phyloP scores from a whole-genome alignment of 2,888 invertebrate genomes.

The Epinotia nisella region DNA sequence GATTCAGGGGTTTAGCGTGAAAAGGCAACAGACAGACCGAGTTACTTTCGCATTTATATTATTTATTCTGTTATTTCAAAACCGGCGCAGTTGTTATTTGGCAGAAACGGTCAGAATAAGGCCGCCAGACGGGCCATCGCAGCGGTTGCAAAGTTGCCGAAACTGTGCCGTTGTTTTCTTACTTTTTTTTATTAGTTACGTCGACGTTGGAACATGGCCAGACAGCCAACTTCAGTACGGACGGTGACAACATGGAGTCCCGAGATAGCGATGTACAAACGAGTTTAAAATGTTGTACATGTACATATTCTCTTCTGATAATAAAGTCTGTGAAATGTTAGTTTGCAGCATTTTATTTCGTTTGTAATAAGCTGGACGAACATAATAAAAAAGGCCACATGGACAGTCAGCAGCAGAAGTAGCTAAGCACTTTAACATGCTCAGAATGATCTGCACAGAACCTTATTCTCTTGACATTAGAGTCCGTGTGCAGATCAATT shows the following conservation, averaged over 20 bases:
- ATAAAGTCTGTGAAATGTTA: too few relatives aligned
- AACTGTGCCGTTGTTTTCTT: slow-evolving; percentile 50
- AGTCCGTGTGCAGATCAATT: too few relatives aligned
- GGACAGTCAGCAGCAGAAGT: too few relatives aligned
- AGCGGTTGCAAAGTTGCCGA: slow-evolving; percentile 52
- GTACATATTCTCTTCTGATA: neutral
- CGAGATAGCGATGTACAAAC: neutral
- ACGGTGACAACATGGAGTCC: slow-evolving; percentile 20
- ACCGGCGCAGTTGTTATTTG: neutral
- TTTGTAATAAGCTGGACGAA: too few relatives aligned
- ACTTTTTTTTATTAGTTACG: slow-evolving; percentile 48
- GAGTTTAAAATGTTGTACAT: neutral
- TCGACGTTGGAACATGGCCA: slow-evolving; percentile 39
- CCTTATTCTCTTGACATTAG: too few relatives aligned
- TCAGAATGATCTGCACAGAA: too few relatives aligned
- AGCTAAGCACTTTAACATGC: too few relatives aligned
- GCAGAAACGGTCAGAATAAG: slow-evolving; percentile 21
- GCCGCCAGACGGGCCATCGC: slow-evolving; percentile 27
- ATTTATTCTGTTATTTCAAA: too few relatives aligned
- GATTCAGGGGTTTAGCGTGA: too few relatives aligned
- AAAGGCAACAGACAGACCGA: too few relatives aligned
- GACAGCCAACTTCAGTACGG: slow-evolving; percentile 20
- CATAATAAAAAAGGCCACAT: too few relatives aligned
- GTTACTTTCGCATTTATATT: too few relatives aligned
- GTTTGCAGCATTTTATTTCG: neutral